These are phyloP conservation scores for Anomalospiza imberbis DNA, from an alignment of 2,797 vertebrate species.

Conservation along the genomic window DNA sequence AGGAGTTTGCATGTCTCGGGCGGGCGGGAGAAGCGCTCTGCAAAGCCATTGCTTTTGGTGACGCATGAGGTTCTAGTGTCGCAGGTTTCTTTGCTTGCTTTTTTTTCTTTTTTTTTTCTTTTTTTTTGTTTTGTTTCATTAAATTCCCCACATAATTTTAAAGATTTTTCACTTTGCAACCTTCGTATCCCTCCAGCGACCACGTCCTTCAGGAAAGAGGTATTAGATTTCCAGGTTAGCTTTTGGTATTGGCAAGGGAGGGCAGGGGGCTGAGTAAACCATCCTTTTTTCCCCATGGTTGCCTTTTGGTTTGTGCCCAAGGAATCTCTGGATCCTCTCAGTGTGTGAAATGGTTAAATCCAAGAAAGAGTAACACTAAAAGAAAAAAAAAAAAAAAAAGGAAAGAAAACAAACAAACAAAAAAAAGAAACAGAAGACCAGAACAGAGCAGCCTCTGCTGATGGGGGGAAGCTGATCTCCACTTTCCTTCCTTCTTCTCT, in stretches of 20 bases:
- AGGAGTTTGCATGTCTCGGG: constrained; percentile 62
- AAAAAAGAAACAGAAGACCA: constrained; percentile 35
- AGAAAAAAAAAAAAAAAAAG: neutral
- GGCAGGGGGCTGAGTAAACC: constrained; percentile 57
- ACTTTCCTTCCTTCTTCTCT: constrained; percentile 59
- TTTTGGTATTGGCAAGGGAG: constrained; percentile 71
- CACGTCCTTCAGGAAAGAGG: constrained; percentile 65
- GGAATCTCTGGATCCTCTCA: constrained; percentile 70
- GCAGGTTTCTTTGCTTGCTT: constrained; percentile 54
- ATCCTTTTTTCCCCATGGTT: constrained; percentile 67
- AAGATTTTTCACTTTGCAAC: constrained; percentile 57
- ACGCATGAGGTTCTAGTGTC: constrained; percentile 73
- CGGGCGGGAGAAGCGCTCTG: constrained; percentile 53
- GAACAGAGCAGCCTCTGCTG: constrained; percentile 56
- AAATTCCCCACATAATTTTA: neutral
- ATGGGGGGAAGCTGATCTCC: constrained; percentile 33
- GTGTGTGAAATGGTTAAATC: constrained; percentile 56
- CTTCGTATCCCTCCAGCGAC: constrained; percentile 60
- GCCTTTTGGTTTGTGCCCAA: constrained; percentile 71
- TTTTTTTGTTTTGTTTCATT: neutral
- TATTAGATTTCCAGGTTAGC: constrained; percentile 70
- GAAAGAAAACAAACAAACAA: neutral
- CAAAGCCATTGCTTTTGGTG: constrained; percentile 66
- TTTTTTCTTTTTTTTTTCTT: neutral
- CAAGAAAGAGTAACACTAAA: neutral